A percentile compares a stretch with the other conserved stretches of the same genome.
Conservation (phyloP, 2,797 vertebrate genomes). For the Stomatorhinus walkeri region DNA sequence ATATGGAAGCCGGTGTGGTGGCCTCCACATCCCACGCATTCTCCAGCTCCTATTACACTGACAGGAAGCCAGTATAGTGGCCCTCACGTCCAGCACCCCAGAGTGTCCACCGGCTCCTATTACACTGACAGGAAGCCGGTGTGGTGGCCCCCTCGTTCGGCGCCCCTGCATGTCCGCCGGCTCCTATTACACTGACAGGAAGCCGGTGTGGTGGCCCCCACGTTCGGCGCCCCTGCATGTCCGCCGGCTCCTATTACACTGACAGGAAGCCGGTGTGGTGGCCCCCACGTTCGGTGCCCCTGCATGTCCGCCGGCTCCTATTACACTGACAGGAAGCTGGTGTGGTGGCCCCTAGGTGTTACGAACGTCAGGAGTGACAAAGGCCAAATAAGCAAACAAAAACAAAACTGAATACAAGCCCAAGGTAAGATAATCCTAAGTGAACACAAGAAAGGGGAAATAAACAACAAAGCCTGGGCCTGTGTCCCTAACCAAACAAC, state of each 20-base stretch:
- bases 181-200: background rate
- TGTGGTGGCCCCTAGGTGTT: no score
- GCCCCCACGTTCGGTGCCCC: background rate
- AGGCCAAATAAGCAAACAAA: no score
- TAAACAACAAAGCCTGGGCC: no score
- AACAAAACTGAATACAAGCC: no score
- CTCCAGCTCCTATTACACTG: background rate
- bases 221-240: background rate
- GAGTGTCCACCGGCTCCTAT: background rate
- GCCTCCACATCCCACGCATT: background rate
- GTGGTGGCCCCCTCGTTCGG: background rate
- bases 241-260: background rate
- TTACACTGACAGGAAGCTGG: constrained; percentile 51
- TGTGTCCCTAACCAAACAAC: no score
- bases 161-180: background rate
- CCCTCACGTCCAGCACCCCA: background rate
- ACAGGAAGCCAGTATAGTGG: background rate
- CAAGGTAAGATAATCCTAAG: no score
- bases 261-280: background rate
- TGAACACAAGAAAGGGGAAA: no score
- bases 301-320: background rate
- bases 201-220: background rate
- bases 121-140: background rate
- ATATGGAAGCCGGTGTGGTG: background rate
- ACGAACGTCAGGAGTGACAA: no score